Evolutionary conservation across 2,797 vertebrate species (phyloP).

Genomic region (Pitangus sulphuratus): DNA sequence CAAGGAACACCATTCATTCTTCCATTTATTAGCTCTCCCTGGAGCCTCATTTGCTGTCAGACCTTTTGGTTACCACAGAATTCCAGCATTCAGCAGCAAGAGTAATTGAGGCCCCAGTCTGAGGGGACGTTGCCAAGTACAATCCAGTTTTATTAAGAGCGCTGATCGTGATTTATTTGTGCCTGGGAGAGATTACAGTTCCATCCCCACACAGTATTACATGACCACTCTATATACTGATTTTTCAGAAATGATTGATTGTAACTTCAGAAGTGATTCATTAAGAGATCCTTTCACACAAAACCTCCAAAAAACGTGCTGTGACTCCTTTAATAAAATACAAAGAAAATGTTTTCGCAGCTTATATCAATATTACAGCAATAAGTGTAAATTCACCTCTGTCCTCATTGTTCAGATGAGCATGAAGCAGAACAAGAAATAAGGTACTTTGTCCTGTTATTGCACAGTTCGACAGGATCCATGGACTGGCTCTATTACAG

Average conservation of each 20-base stretch:
- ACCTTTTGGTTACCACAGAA: accelerated
- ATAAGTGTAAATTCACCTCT: not conserved
- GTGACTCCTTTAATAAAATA: not conserved
- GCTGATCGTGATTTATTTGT: not conserved
- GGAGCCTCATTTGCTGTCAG: not conserved
- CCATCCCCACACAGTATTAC: not conserved
- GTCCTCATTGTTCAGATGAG: not conserved
- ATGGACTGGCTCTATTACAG: not conserved
- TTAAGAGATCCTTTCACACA: not conserved
- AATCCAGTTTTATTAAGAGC: not conserved
- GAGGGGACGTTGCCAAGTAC: not conserved
- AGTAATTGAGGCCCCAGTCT: not conserved
- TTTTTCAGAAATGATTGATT: not conserved
- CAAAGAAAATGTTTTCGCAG: not conserved
- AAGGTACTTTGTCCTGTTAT: not conserved
- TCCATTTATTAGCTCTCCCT: not conserved
- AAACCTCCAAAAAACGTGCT: not conserved
- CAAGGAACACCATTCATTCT: accelerated
- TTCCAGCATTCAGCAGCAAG: not conserved
- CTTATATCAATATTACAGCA: not conserved
- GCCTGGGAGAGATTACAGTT: not conserved
- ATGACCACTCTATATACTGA: not conserved
- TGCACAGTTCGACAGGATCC: not conserved
- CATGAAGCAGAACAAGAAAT: not conserved
- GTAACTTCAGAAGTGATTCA: not conserved